Evolutionary conservation across 2,797 vertebrate genomes (phyloP).

Genomic region (Galaxias olidus): DNA sequence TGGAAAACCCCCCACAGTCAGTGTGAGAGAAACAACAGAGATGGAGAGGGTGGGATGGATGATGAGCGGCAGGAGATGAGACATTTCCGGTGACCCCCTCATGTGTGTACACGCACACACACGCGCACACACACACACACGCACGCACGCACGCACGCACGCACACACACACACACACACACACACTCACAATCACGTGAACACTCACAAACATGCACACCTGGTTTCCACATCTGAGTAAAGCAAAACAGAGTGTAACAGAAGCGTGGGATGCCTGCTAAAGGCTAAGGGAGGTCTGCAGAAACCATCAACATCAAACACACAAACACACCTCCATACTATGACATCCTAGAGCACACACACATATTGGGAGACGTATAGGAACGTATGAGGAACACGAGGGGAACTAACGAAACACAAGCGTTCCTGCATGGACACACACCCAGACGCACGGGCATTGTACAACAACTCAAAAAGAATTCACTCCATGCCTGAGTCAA

Average conservation of each 20-base stretch:
- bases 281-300: conserved; percentile 67
- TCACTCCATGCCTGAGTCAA: conserved; percentile 29
- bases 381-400: conserved; percentile 49
- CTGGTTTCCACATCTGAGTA: conserved; percentile 74
- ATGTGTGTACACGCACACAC: too few species aligned
- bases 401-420: conserved; percentile 5
- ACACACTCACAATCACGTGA: conserved; percentile 32
- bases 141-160: too few species aligned
- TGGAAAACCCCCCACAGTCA: too few species aligned
- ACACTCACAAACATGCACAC: conserved; percentile 36
- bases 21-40: too few species aligned
- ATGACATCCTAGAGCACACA: conserved; percentile 1
- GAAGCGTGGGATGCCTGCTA: conserved; percentile 55
- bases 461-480: conserved; percentile 1
- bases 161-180: neutral
- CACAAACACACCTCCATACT: conserved; percentile 11
- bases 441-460: conserved; percentile 15
- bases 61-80: neutral
- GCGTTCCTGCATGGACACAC: conserved; percentile 2
- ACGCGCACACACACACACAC: too few species aligned
- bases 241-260: conserved; percentile 64
- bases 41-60: too few species aligned
- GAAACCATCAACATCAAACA: conserved; percentile 65
- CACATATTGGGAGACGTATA: conserved; percentile 47
- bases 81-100: too few species aligned